These are phyloP conservation scores for Mus caroli DNA, from an alignment of 2,797 vertebrate species.

Conservation along the genomic window DNA sequence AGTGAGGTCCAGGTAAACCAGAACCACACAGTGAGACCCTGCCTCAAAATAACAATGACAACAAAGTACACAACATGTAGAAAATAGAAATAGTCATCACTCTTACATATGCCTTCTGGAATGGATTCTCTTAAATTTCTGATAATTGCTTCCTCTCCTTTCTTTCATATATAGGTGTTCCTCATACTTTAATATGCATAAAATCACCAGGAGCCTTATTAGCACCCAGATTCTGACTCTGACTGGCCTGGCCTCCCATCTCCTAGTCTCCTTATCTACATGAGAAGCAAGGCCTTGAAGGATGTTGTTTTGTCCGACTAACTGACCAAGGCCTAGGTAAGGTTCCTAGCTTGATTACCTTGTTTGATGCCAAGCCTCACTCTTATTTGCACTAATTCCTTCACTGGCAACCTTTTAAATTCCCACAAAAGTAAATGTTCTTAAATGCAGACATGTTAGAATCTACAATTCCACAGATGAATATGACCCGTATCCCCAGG, in stretches of 20 bases:
- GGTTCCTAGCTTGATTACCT: constrained; percentile 7
- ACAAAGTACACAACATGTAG: background rate
- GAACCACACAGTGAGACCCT: background rate
- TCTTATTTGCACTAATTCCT: background rate
- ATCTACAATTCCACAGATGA: background rate
- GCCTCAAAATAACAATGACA: background rate
- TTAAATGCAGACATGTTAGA: background rate
- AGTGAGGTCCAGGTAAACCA: background rate
- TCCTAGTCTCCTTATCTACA: background rate
- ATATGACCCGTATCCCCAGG: background rate
- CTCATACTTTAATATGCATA: constrained; percentile 11
- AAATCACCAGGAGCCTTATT: constrained; percentile 26
- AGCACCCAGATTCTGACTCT: constrained; percentile 58
- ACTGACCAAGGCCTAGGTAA: constrained; percentile 40
- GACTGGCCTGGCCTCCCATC: background rate
- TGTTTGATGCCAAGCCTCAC: background rate
- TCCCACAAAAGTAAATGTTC: background rate
- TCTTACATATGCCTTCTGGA: constrained; percentile 64
- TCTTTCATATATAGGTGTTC: constrained; percentile 27
- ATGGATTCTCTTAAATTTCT: constrained; percentile 63
- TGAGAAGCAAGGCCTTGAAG: background rate
- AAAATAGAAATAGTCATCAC: constrained; percentile 67
- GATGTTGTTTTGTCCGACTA: constrained; percentile 34
- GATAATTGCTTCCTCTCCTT: constrained; percentile 22
- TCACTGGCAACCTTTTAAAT: background rate